These are phyloP conservation scores for Ectropis grisescens DNA, from an alignment of 1,140 invertebrate genomes.

Conservation along the genomic window DNA sequence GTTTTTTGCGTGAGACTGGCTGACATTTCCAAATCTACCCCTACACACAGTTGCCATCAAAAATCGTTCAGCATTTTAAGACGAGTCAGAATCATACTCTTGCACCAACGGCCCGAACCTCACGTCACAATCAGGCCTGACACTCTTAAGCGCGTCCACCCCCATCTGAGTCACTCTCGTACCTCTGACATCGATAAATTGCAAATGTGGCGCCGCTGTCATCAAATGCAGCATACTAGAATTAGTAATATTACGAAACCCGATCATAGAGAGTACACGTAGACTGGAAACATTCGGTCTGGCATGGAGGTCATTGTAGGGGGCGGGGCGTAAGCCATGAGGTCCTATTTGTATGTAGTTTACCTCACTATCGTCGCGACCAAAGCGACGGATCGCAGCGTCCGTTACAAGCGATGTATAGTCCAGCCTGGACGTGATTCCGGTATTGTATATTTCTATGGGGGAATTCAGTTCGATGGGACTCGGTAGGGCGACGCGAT, in stretches of 20 bases:
- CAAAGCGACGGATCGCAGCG: conserved; percentile 34
- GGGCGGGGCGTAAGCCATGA: conserved; percentile 2
- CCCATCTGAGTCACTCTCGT: conserved; percentile 71
- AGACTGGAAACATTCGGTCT: conserved; percentile 38
- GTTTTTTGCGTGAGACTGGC: no score
- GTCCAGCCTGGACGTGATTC: conserved; percentile 7
- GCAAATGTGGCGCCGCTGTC: conserved; percentile 71
- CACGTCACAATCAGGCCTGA: conserved; percentile 36
- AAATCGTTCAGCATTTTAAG: no score
- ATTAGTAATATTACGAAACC: conserved; percentile 76
- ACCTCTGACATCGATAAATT: conserved; percentile 73
- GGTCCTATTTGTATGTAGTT: conserved; percentile 40
- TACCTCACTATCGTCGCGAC: conserved; percentile 32
- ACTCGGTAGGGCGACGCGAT: not conserved
- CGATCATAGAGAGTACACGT: conserved; percentile 60
- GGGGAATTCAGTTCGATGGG: no score
- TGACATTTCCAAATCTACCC: no score
- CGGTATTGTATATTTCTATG: no score
- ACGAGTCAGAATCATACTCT: no score
- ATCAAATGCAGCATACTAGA: conserved; percentile 73
- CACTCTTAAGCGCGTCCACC: conserved; percentile 63
- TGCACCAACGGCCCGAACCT: no score
- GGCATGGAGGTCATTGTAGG: not conserved
- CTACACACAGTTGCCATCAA: no score
- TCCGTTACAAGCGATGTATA: conserved; percentile 27